A percentile compares a stretch with the other conserved stretches of the same genome.
Evolutionary conservation across 2,113 vertebrate genomes (phyloP).

Genomic region (Seriola aureovittata): DNA sequence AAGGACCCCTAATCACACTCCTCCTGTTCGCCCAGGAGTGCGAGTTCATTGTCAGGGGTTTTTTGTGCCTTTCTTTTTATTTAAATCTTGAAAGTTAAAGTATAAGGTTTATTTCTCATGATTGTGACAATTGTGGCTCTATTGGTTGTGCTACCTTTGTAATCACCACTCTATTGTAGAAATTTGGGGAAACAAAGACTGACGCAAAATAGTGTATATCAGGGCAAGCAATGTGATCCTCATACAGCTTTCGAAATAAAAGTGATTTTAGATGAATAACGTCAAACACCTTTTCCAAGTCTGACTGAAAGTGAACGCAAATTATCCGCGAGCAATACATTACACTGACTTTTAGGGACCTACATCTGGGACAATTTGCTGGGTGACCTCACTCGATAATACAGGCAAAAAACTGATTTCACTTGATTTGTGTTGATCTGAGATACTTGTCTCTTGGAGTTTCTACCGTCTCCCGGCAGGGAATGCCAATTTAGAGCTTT

Average conservation of each 20-base stretch:
- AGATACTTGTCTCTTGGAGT: neutral
- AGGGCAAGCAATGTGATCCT: neutral
- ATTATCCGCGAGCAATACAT: too few relatives aligned
- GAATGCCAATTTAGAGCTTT: neutral
- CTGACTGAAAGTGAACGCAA: neutral
- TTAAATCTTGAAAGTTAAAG: too few relatives aligned
- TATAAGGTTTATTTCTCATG: neutral
- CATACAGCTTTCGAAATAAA: neutral
- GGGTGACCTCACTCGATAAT: too few relatives aligned
- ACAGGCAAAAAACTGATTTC: too few relatives aligned
- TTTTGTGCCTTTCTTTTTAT: neutral
- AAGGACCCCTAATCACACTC: neutral
- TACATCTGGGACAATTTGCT: too few relatives aligned
- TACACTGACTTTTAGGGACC: too few relatives aligned
- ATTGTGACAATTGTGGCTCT: neutral
- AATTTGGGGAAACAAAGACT: neutral
- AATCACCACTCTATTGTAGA: neutral
- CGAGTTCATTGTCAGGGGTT: neutral
- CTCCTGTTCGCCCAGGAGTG: neutral
- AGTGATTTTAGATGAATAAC: neutral
- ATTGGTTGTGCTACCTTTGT: too few relatives aligned
- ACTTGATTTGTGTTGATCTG: neutral
- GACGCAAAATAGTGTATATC: neutral
- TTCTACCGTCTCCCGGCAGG: too few relatives aligned
- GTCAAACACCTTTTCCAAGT: too few relatives aligned